Evolutionary conservation across 2,113 vertebrate species (phyloP), one percentile per base, ranked within the genome.

Genomic region (Plotosus lineatus): DNA sequence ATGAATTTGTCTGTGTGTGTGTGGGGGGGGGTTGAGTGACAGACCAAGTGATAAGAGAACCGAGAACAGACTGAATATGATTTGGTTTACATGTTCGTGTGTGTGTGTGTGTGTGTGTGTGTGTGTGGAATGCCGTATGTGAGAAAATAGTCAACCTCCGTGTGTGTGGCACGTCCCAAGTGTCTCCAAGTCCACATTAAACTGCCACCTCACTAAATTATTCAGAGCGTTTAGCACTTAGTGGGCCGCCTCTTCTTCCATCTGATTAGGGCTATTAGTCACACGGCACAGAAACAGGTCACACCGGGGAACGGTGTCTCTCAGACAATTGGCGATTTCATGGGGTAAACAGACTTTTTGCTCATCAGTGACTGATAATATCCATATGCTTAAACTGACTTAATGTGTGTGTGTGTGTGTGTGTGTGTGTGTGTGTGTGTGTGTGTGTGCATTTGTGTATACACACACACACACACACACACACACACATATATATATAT

Each of bases 141-240:
- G 36, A 42, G 73, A 44, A 58, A 48, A 51, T 82, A 31, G 75
- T 48, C 68, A 60, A 56, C 65, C 21, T 61, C 19, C 23, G 65
- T 87, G 89, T 82, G 65, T 84, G 84, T 75, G 77, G 82, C 73
- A 82, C 88, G 89, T 92, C 75, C 85, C 87, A 78, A 90, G 92
- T 80, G 84, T 88, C 92, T 91, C 91, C 89, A 88, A 88, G 92
- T 94, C 92, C 94, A 96, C 93, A 93, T 95, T 93, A 93, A 92
- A 89, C 91, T 93, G 92, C 93, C 92, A 92, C 95, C 93, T 95
- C 94, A 92, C 93, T 95, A 94, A 95, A 95, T 95, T 95, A 95
- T 95, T 96, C 81, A 92, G 91, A 92, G 94, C 92, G 90, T 96
- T 97, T 95, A 96, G 93, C 94, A 94, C 93, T 94, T 94, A 94